Percentiles rank a stretch among this genome's conserved stretches.
Conservation (phyloP, 2,797 vertebrate species). For the Triplophysa yarkandensis region DNA sequence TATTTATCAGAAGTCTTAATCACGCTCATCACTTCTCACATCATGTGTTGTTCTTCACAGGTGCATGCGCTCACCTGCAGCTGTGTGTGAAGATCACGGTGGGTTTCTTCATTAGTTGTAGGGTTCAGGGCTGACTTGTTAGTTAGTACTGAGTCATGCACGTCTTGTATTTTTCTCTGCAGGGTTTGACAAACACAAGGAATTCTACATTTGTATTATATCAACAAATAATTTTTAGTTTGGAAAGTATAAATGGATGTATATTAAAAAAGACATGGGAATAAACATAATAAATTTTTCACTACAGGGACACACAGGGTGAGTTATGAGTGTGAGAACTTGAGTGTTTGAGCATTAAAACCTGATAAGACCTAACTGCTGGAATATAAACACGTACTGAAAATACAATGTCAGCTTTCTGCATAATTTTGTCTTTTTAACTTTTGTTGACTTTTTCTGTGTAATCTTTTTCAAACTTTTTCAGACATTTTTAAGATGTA, state of each 20-base stretch:
- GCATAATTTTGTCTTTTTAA: neutral
- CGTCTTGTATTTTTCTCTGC: constrained; percentile 78
- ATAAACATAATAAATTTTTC: neutral
- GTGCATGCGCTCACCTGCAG: constrained; percentile 76
- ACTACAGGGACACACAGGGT: neutral
- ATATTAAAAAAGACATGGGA: neutral
- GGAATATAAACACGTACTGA: neutral
- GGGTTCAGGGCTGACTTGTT: constrained; percentile 73
- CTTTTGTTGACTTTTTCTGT: neutral
- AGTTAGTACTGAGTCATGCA: constrained; percentile 82
- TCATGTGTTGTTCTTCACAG: constrained; percentile 5
- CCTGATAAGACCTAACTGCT: constrained; percentile 10
- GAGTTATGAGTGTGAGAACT: constrained; percentile 18
- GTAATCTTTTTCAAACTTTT: no score
- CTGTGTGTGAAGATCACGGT: constrained; percentile 64
- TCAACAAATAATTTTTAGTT: neutral
- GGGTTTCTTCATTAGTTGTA: constrained; percentile 62
- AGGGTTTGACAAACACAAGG: constrained; percentile 61
- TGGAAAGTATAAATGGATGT: neutral
- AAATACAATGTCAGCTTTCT: neutral
- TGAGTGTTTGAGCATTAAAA: constrained; percentile 5
- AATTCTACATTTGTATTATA: constrained; percentile 6
- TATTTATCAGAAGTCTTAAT: neutral
- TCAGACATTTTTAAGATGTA: no score
- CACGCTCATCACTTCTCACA: neutral